phyloP scores from a whole-genome alignment of 2,113 vertebrate genomes.

The Hippocampus comes region DNA sequence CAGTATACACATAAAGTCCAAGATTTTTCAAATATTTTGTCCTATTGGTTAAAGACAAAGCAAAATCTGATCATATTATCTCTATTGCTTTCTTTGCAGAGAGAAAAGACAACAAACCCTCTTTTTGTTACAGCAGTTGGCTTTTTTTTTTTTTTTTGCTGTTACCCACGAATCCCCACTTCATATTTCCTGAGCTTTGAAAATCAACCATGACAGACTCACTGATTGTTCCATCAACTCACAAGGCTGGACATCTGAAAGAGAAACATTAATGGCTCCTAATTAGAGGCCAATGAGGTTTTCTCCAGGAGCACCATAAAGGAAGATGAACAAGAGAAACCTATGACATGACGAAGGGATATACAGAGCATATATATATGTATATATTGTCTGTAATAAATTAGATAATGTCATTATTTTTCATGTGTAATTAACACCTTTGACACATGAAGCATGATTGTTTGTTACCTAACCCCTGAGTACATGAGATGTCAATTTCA shows the following conservation, averaged over 20 bases:
- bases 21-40: no score
- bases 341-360: no score
- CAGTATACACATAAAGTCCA: no score
- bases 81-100: not conserved
- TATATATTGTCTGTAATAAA: no score
- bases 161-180: slow-evolving; percentile 3
- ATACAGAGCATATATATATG: no score
- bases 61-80: not conserved
- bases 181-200: slow-evolving; percentile 21
- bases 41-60: not conserved
- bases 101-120: not conserved
- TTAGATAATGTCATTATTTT: no score
- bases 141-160: not conserved
- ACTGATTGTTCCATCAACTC: slow-evolving; percentile 29
- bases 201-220: slow-evolving; percentile 30
- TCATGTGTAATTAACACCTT: no score
- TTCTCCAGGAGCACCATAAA: slow-evolving; percentile 18
- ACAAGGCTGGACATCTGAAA: slow-evolving; percentile 8
- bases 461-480: no score
- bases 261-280: slow-evolving; percentile 29
- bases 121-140: not conserved
- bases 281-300: slow-evolving; percentile 42
- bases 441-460: no score
- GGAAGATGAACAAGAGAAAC: slow-evolving; percentile 2
- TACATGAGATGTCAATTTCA: no score